These are phyloP conservation scores for Agrotis ipsilon DNA, from an alignment of 2,888 invertebrate species.

Conservation along the genomic window DNA sequence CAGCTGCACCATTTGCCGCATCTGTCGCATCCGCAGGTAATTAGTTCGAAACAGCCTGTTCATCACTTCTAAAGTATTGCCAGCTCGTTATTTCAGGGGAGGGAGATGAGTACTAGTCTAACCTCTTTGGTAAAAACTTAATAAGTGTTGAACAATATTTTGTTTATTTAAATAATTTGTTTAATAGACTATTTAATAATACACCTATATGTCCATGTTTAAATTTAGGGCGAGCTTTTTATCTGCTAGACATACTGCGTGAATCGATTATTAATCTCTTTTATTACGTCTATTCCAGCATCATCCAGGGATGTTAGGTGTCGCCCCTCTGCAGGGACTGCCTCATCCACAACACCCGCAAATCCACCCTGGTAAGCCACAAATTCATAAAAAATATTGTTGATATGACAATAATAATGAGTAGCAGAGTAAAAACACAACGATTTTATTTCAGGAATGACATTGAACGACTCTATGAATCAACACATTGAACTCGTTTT, in stretches of 20 bases:
- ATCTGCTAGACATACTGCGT: background rate
- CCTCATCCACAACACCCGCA: conserved; percentile 91
- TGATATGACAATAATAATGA: background rate
- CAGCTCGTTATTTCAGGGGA: background rate
- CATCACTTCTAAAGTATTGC: conserved; percentile 52
- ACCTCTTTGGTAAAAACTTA: no score
- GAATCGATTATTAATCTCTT: conserved; percentile 12
- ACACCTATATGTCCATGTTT: no score
- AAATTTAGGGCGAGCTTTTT: no score
- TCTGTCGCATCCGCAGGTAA: conserved; percentile 85
- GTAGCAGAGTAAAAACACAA: conserved; percentile 19
- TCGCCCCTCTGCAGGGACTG: conserved; percentile 86
- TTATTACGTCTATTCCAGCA: conserved; percentile 80
- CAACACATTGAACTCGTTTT: conserved; percentile 90
- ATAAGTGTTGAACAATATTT: no score
- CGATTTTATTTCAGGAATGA: conserved; percentile 84
- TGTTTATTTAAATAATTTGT: no score
- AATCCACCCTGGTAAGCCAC: conserved; percentile 86
- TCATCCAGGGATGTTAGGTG: conserved; percentile 89
- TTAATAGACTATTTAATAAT: no score
- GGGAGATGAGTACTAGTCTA: no score
- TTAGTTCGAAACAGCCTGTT: background rate
- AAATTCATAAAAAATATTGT: background rate
- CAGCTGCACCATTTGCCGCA: conserved; percentile 87
- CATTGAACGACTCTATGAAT: conserved; percentile 90